Percentiles rank a stretch among this genome's conserved stretches.
Evolutionary conservation across 2,888 invertebrate genomes (phyloP).

Genomic region (Andrena dorsata): DNA sequence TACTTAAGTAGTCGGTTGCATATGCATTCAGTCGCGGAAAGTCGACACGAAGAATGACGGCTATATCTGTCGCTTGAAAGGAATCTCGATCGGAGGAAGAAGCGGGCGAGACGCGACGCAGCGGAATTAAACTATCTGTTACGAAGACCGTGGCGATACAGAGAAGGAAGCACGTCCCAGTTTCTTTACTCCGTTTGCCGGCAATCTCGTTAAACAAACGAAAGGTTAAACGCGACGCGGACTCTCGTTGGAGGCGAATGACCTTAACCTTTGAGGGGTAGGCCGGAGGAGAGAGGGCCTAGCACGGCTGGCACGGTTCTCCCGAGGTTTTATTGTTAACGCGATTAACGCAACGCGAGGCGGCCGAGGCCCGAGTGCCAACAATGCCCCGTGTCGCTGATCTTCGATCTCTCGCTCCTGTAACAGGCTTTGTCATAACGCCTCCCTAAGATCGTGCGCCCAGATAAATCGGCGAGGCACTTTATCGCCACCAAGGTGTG

Average conservation of each 20-base stretch:
- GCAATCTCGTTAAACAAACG: conserved; percentile 57
- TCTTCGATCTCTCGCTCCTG: conserved; percentile 70
- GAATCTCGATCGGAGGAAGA: not conserved
- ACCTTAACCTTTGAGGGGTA: conserved; percentile 58
- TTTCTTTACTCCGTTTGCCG: conserved; percentile 41
- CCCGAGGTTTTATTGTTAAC: conserved; percentile 62
- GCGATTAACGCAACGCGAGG: conserved; percentile 54
- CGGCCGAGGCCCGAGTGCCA: conserved; percentile 52
- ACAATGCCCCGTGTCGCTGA: conserved; percentile 69
- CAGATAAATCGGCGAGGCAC: conserved; percentile 58
- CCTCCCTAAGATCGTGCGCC: conserved; percentile 68
- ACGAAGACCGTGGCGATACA: not conserved
- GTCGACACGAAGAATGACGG: not conserved
- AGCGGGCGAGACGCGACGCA: not conserved
- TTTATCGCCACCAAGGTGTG: not conserved
- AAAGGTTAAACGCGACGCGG: conserved; percentile 55
- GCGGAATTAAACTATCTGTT: not conserved
- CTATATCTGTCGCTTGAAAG: not conserved
- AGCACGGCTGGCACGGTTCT: conserved; percentile 31
- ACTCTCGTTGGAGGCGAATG: conserved; percentile 41
- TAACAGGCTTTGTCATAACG: conserved; percentile 69
- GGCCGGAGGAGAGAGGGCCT: conserved; percentile 28
- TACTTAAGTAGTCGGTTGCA: too few relatives aligned
- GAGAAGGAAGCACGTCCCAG: not conserved
- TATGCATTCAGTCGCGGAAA: too few relatives aligned